Conservation (phyloP, 2,888 invertebrate genomes). For the Notodonta ziczac region DNA sequence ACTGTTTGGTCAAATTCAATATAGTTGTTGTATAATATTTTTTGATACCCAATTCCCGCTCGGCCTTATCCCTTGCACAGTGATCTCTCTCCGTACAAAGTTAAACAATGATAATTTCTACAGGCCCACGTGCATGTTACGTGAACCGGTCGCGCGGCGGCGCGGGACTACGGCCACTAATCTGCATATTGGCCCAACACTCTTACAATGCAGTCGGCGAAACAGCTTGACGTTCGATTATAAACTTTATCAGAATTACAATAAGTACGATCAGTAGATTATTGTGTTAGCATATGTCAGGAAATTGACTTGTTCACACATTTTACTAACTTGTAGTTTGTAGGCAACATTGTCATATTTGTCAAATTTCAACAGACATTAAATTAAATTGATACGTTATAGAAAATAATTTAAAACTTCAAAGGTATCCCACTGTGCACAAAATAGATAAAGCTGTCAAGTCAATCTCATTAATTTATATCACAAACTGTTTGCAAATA, state of each 20-base stretch:
- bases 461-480: constrained; percentile 53
- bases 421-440: constrained; percentile 15
- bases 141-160: constrained; percentile 66
- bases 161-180: constrained; percentile 70
- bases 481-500: constrained; percentile 77
- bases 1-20: too few relatives aligned
- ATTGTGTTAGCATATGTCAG: constrained; percentile 11
- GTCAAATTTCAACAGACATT: constrained; percentile 32
- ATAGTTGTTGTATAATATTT: too few relatives aligned
- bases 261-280: constrained; percentile 24
- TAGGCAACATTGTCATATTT: constrained; percentile 18
- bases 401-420: neutral
- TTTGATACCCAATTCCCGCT: constrained; percentile 24
- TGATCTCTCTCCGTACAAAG: constrained; percentile 44
- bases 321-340: neutral
- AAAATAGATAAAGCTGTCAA: constrained; percentile 24
- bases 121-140: constrained; percentile 59
- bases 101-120: constrained; percentile 76
- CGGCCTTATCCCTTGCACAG: constrained; percentile 40
- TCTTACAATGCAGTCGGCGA: constrained; percentile 44
- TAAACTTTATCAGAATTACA: constrained; percentile 30
- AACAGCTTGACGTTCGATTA: constrained; percentile 31
- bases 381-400: neutral
- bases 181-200: constrained; percentile 73
- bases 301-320: constrained; percentile 3